These are phyloP conservation scores for Diarsia dahlii DNA, from an alignment of 2,888 invertebrate genomes.

Conservation along the genomic window DNA sequence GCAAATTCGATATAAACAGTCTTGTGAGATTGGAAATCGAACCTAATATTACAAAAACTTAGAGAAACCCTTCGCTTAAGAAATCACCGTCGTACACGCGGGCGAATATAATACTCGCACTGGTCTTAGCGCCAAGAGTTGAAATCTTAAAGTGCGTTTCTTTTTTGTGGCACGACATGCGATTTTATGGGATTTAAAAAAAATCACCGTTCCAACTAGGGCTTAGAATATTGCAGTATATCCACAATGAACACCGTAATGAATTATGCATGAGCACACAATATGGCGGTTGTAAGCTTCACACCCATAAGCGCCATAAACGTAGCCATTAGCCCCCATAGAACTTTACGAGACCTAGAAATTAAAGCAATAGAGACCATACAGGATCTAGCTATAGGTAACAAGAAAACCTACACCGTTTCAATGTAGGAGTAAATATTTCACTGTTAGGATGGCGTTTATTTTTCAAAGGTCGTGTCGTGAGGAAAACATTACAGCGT, in stretches of 20 bases:
- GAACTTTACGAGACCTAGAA: constrained; percentile 18
- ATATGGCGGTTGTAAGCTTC: constrained; percentile 12
- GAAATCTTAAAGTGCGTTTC: not conserved
- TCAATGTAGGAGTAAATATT: not conserved
- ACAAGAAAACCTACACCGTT: not conserved
- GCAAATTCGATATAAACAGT: not conserved
- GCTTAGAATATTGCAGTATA: not conserved
- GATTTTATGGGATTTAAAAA: too few relatives aligned
- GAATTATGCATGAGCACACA: constrained; percentile 10
- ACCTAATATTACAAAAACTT: not conserved
- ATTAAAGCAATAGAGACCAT: not conserved
- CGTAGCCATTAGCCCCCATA: constrained; percentile 15
- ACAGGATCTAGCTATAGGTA: not conserved
- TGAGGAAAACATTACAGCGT: not conserved
- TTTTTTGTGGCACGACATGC: too few relatives aligned
- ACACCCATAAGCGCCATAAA: constrained; percentile 18
- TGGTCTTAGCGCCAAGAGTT: not conserved
- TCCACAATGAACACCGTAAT: not conserved
- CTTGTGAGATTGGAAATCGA: not conserved
- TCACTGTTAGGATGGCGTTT: not conserved
- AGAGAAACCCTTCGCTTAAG: not conserved
- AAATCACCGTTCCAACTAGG: not conserved
- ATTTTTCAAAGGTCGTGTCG: not conserved
- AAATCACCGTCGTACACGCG: not conserved
- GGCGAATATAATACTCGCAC: too few relatives aligned